Base-by-base conservation (phyloP, 1,140 invertebrate species). In the Pemphigus obesinymphae region DNA sequence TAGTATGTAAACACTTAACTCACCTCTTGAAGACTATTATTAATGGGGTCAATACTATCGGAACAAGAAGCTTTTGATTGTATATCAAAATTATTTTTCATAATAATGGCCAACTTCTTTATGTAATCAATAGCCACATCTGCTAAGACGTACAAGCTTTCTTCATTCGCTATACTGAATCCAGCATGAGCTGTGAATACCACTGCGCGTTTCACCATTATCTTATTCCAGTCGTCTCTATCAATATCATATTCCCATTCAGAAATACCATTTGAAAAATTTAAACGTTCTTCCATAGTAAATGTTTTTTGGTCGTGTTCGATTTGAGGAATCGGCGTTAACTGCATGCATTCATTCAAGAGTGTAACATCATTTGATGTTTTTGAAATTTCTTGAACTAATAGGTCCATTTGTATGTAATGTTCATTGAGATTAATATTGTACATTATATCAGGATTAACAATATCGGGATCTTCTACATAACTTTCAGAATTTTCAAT, bases 81-180 rank as follows among this genome's bases (percentile, higher is more conserved):
- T 17, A 40, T 43, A 80, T 80, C 76, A 29, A 80, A 80, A 63
- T 80, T 11, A 15, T 61, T 80, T 80, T 80, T 80, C 76, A 80
- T 40, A 43, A 61, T 80, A 43, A 29, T 10, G 20, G 76, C 76
- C 5, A 80, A 45, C 37, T 45, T 61, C 63, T 80, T 80, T 43
- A 80, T 61, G 17, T 80, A 63, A 13, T 43, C 37, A 61, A 43
- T 63, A 31, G 23, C n/a, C 26, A 80, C 55, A 29, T 80, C 55
- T 20, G 76, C 76, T 45, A 80, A 43, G 6, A 80, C 55, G 40
- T 63, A 63, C 11, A 80, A 61, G 29, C 76, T 63, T n/a, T 80
- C 55, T 80, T 80, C 55, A 8, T 55, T 43, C 17, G 76, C 37
- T 63, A 63, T 61, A 80, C 58, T 40, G 43, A 80, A 80, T 80